Evolutionary conservation across 2,888 invertebrate genomes (phyloP).

Genomic region (Epinotia ramella): DNA sequence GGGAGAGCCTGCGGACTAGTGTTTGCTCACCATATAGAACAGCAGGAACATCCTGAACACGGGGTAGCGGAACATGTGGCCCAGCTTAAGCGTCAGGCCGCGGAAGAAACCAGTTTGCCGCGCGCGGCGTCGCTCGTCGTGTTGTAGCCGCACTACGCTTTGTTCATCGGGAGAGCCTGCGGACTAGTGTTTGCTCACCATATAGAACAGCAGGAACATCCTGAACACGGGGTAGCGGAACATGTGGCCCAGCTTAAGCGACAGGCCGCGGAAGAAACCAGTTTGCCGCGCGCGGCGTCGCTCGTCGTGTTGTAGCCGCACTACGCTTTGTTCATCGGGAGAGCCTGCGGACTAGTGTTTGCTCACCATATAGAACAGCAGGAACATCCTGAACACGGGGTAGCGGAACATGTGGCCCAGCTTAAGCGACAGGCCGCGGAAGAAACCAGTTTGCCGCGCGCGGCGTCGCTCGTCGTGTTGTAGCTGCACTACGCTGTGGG

Average conservation of each 20-base stretch:
- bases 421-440: constrained; percentile 87
- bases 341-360: too few relatives aligned
- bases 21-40: constrained; percentile 89
- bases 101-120: constrained; percentile 52
- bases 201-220: constrained; percentile 93
- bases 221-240: constrained; percentile 93
- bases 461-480: constrained; percentile 58
- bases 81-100: constrained; percentile 89
- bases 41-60: constrained; percentile 93
- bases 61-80: constrained; percentile 93
- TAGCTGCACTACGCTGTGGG: constrained; percentile 70
- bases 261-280: constrained; percentile 76
- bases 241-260: constrained; percentile 91
- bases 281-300: constrained; percentile 11
- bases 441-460: constrained; percentile 48
- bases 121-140: constrained; percentile 35
- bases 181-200: constrained; percentile 81
- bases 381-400: constrained; percentile 92
- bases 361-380: constrained; percentile 93
- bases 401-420: constrained; percentile 93
- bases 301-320: constrained; percentile 62
- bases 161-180: constrained; percentile 45
- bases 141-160: constrained; percentile 70
- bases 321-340: constrained; percentile 60
- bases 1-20: too few relatives aligned